A percentile compares a stretch with the other conserved stretches of the same genome.
Evolutionary conservation across 53 echinoderm and acorn worm species (phyloP).

Genomic region (Astropecten irregularis): DNA sequence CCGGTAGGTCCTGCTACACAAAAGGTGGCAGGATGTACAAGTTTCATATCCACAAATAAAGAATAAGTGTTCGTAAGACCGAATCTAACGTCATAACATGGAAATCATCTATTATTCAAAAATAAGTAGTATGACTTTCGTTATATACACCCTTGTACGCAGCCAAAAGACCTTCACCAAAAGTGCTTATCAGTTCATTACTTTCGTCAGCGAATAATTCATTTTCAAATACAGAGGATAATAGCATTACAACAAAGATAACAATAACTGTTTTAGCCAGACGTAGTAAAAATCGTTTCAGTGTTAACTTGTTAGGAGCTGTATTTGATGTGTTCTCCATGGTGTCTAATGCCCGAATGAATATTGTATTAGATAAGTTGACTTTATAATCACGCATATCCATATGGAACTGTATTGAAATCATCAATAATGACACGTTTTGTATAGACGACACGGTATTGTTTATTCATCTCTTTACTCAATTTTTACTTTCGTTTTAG

Average conservation of each 20-base stretch:
- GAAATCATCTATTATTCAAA: neutral
- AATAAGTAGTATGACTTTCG: neutral
- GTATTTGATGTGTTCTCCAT: neutral
- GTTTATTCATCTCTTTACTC: constrained; percentile 47
- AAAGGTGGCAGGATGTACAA: constrained; percentile 42
- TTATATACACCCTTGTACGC: neutral
- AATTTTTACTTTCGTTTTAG: too few species aligned
- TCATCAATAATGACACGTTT: constrained; percentile 28
- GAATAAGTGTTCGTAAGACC: neutral
- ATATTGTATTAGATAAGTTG: neutral
- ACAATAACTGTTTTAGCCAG: neutral
- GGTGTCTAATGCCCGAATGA: neutral
- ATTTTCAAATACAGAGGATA: too few species aligned
- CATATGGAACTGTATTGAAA: constrained; percentile 35
- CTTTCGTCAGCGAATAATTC: neutral
- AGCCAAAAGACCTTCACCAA: neutral
- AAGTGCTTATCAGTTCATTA: neutral
- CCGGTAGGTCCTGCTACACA: constrained; percentile 53
- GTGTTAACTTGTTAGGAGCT: neutral
- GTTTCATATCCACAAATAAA: constrained; percentile 1
- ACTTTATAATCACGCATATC: neutral
- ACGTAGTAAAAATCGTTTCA: neutral
- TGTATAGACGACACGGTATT: constrained; percentile 18
- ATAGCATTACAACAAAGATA: neutral
- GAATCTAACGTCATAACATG: neutral